A percentile compares a stretch with the other conserved stretches of the same genome.
Conservation (phyloP, 23 tunicate genomes). For the Trididemnum clinides region DNA sequence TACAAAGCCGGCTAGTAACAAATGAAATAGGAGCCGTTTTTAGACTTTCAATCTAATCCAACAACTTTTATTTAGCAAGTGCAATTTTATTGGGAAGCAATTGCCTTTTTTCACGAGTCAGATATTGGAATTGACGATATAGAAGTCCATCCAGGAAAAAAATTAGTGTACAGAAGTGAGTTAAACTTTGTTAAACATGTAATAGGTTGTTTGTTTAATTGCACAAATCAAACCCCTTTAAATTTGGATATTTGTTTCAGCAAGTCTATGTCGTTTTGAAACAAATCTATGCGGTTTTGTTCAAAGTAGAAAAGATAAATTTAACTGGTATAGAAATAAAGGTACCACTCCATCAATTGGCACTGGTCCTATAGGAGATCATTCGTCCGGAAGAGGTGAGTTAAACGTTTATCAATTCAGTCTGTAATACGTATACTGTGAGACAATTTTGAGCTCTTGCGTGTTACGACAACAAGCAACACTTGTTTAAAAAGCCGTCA, state of each 20-base stretch:
- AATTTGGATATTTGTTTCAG: too few relatives aligned
- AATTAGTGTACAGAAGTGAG: too few relatives aligned
- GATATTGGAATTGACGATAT: slow-evolving; percentile 85
- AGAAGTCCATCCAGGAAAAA: slow-evolving; percentile 21
- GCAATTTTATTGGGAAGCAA: slow-evolving; percentile 93
- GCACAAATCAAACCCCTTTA: too few relatives aligned
- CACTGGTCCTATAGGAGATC: slow-evolving; percentile 95
- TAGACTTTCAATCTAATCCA: too few relatives aligned
- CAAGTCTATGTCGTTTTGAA: slow-evolving; percentile 62
- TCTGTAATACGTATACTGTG: too few relatives aligned
- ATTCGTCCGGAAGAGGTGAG: slow-evolving; percentile 53
- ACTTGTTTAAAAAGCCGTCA: too few relatives aligned
- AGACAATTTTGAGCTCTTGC: too few relatives aligned
- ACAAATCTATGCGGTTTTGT: slow-evolving; percentile 65
- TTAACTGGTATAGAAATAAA: slow-evolving; percentile 54
- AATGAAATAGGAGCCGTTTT: too few relatives aligned
- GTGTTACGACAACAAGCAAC: too few relatives aligned
- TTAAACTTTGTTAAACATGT: too few relatives aligned
- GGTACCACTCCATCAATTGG: slow-evolving; percentile 80
- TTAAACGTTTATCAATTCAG: not conserved
- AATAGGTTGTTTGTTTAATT: too few relatives aligned
- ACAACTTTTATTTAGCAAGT: slow-evolving; percentile 47
- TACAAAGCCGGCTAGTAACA: too few relatives aligned
- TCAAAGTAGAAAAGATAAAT: slow-evolving; percentile 60
- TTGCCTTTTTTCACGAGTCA: slow-evolving; percentile 84